Base-by-base conservation (phyloP, 2,113 vertebrate genomes). In the Neopipo cinnamomea region DNA sequence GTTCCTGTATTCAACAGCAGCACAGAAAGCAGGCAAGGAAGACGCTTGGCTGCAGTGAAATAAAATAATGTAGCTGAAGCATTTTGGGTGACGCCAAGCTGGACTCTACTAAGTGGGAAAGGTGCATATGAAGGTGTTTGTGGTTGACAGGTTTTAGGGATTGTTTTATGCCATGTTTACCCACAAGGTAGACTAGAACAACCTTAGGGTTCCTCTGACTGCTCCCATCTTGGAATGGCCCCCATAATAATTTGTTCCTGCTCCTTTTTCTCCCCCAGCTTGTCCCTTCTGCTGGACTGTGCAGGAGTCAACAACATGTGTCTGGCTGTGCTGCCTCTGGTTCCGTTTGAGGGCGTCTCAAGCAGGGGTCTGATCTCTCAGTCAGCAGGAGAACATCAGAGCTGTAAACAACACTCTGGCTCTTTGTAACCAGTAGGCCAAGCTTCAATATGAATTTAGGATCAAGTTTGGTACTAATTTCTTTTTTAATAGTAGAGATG, bases 271-370 rank as follows among this genome's bases (percentile, higher is more conserved):
- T 59, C 3, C 20, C 6, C 0, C 14, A 0, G 0, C 28, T 47
- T 30, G 21, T 65, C 49, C 33, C 24, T 66, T 70, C 50, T 84
- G 11, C 24, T 81, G 25, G 68, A 46, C 42, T 78, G 37, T 0
- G 0, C 1, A 8, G 22, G 14, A 90, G 8, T 30, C 1, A 5
- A 14, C 31, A 27, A 33, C 37, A 59, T 3, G 1, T 6, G 5
- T 16, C 44, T 52, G 23, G 47, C 49, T 65, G 35, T 50, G 7
- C 46, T 66, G 37, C 31, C 50, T 65, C 44, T 80, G 66, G n/a
- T 89, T 21, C 56, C 23, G 19, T 8, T 21, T 21, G 31, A 46
- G 39, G 39, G 25, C 56, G 47, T 56, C 33, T 50, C 33, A 11
- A 37, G 24, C 47, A 74, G 22, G 53, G 46, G 14, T 24, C 62